Conservation (phyloP, 2,113 vertebrate genomes). For the Pimephales promelas region DNA sequence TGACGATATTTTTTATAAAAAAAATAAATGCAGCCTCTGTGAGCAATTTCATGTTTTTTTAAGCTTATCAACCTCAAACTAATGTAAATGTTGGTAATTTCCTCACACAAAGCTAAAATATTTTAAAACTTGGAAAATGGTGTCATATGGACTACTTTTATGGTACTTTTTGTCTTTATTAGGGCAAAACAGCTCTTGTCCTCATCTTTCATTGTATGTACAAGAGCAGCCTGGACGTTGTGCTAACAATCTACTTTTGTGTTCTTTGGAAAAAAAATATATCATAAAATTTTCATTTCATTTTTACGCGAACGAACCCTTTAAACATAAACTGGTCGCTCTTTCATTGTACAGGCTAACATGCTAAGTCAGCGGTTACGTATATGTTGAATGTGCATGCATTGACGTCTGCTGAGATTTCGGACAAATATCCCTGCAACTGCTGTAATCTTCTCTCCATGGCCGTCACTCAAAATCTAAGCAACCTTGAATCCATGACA, state of each 20-base stretch:
- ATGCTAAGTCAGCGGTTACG: not conserved
- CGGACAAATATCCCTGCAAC: slow-evolving; percentile 54
- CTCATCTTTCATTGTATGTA: not conserved
- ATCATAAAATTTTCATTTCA: too few species aligned
- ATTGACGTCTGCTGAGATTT: slow-evolving; percentile 32
- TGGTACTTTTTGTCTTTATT: not conserved
- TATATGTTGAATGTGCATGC: not conserved
- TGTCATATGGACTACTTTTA: not conserved
- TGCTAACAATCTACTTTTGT: not conserved
- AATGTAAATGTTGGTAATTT: too few species aligned
- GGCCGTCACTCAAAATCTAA: slow-evolving; percentile 60
- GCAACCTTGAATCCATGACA: slow-evolving; percentile 58
- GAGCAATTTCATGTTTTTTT: not conserved
- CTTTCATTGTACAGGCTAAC: slow-evolving; percentile 15
- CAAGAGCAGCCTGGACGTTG: not conserved
- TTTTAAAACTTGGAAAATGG: not conserved
- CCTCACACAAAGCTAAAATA: not conserved
- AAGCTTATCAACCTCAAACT: too few species aligned
- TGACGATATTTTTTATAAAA: too few species aligned
- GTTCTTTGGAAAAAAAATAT: not conserved
- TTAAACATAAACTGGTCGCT: too few species aligned
- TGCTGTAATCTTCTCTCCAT: slow-evolving; percentile 56
- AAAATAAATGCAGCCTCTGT: not conserved
- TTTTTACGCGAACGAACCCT: not conserved
- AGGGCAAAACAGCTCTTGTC: not conserved